Conservation (phyloP, 2,113 vertebrate genomes). For the Gopherus evgoodei region DNA sequence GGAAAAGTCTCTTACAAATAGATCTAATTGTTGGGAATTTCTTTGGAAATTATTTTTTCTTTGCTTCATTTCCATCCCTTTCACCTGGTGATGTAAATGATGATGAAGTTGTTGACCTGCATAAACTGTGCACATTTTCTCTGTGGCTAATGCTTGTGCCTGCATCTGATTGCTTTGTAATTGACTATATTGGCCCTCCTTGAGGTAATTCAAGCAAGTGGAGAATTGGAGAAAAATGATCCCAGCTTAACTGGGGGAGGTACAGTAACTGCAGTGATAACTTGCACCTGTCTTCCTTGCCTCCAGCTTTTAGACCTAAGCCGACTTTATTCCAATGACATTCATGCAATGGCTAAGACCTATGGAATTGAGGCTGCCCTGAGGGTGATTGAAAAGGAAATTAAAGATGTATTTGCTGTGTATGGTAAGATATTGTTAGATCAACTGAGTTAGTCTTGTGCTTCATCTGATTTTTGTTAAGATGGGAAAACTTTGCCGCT, state of each 20-base stretch:
- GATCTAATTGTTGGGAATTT: not conserved
- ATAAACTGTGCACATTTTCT: not conserved
- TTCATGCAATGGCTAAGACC: constrained; percentile 93
- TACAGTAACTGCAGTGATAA: not conserved
- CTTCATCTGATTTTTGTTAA: not conserved
- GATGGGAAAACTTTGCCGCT: not conserved
- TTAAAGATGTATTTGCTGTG: constrained; percentile 98
- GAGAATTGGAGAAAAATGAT: not conserved
- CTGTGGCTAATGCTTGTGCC: not conserved
- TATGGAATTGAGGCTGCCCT: constrained; percentile 96
- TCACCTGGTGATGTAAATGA: not conserved
- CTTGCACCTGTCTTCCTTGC: not conserved
- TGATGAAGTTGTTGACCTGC: not conserved
- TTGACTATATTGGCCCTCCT: not conserved
- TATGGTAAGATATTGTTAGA: constrained; percentile 84
- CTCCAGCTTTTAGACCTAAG: constrained; percentile 89
- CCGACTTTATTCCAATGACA: constrained; percentile 93
- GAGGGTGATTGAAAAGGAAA: constrained; percentile 95
- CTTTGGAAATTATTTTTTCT: not conserved
- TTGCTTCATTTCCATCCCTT: not conserved
- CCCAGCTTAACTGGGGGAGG: not conserved
- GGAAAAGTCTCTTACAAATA: not conserved
- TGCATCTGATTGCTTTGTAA: not conserved
- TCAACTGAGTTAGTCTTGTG: not conserved
- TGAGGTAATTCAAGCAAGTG: not conserved